Conservation (phyloP, 1,140 invertebrate species). For the Lordiphosa stackelbergi region DNA sequence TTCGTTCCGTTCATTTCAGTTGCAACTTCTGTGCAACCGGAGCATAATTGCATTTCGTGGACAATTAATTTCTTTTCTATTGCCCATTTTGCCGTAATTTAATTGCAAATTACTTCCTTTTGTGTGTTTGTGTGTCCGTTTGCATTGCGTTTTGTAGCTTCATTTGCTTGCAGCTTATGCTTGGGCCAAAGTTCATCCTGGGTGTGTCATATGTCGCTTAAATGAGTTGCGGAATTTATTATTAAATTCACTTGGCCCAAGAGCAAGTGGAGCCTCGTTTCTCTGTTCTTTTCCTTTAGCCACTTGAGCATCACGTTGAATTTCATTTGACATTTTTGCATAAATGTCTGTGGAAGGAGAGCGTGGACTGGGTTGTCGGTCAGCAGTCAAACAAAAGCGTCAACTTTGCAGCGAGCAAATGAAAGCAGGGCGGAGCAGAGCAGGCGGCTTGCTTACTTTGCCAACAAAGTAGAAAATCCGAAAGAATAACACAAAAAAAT, state of each 20-base stretch:
- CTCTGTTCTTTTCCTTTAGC: constrained; percentile 23
- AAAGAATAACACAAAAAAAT: constrained; percentile 75
- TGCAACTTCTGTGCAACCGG: constrained; percentile 48
- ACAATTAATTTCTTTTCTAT: constrained; percentile 77
- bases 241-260: constrained; percentile 41
- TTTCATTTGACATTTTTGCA: constrained; percentile 74
- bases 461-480: constrained; percentile 76
- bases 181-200: constrained; percentile 9
- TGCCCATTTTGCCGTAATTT: constrained; percentile 77
- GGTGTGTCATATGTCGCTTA: neutral
- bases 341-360: constrained; percentile 43
- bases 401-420: constrained; percentile 68
- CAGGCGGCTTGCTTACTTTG: constrained; percentile 56
- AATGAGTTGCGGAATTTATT: constrained; percentile 32
- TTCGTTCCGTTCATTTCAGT: constrained; percentile 25
- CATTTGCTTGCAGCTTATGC: constrained; percentile 62
- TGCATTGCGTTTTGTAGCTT: constrained; percentile 39
- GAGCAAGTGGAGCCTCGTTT: neutral
- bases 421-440: constrained; percentile 42
- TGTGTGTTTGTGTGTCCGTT: constrained; percentile 17
- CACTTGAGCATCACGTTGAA: constrained; percentile 71
- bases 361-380: constrained; percentile 20
- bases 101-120: constrained; percentile 77
- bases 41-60: constrained; percentile 77
- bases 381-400: constrained; percentile 65